Evolutionary conservation across 2,113 vertebrate species (phyloP), one percentile per base, ranked within the genome.

Genomic region (Emydura subglobosa): DNA sequence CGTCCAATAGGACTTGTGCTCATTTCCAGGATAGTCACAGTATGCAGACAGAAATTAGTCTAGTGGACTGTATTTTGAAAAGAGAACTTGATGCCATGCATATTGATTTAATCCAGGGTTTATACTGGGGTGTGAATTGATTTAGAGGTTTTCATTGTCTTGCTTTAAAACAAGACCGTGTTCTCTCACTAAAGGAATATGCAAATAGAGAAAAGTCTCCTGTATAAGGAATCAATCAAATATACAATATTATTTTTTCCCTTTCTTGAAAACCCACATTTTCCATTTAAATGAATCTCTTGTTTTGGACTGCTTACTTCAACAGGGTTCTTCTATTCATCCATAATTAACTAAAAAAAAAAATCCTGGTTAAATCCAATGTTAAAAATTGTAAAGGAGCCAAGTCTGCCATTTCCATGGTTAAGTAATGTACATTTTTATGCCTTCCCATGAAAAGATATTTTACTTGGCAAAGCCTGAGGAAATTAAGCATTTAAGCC

Each of bases 241-340:
- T 1, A 24, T 47, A 17, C 4, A 0, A 44, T 61, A 88, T 39
- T 2, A 5, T 0, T 83, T 90, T 80, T 6, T 5, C 5, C 22
- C 47, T 0, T 29, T 49, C 51, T 92, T 85, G 83, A 39, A 83
- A 13, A 79, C 19, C 6, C 61, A 2, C 11, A 27, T 11, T 10
- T 11, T 2, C 29, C 2, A 72, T 72, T 24, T 81, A 50, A 91
- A 80, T 79, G 78, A 76, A 79, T 4, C 74, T 47, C 74, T 47
- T 0, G 1, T 5, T 12, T 7, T 1, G 4, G 49, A 2, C 1
- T 2, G 14, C 1, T 55, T 1, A 2, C 5, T 44, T 57, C 16
- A 29, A 5, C 39, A 82, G 42, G 27, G 42, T 47, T 78, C 54
- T 57, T 21, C 55, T 82, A 17, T 39, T 59, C 27, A 29, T 27